Base-by-base conservation (phyloP, 2,113 vertebrate genomes). In the Loxodonta africana region DNA sequence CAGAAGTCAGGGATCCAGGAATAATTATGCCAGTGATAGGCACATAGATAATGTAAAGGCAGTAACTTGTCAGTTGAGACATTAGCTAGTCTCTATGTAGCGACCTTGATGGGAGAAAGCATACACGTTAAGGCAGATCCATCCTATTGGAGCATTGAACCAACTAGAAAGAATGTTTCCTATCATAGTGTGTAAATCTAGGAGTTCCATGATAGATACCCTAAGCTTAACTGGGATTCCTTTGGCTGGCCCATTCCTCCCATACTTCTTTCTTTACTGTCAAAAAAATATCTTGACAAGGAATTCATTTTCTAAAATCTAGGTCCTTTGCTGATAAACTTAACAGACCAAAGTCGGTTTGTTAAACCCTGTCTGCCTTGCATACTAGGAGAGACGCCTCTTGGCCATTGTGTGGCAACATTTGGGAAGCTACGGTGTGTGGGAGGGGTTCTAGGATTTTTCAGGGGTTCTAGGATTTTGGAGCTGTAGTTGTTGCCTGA, bases 301-400 rank as follows among this genome's bases (percentile, higher is more conserved):
- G 25, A 86, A 86, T 71, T 92, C 21, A 53, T 90, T 95, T 95
- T 69, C 78, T 71, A 65, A 53, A 90, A 51, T 53, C 53, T 17
- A 90, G 53, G 60, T 33, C 82, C 73, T 95, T 95, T 91, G 73
- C 78, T 53, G 78, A 73, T 71, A 73, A 84, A 71, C 77, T 57
- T 81, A 63, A 74, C 77, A 94, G n/a, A 26, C 88, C 44, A 48
- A 73, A 78, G 63, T 76, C 46, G 82, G 48, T 65, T 77, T 88
- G 4, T 82, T 87, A 94, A 77, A 77, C 7, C 51, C 57, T 48
- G 25, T 33, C 26, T 4, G 30, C 60, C 28, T 15, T 57, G 53
- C 15, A 57, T 57, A 30, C 33, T 23, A 33, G 17, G 44, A 67
- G 63, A 74, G 71, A 92, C 26, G 6, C 62, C 30, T 76, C 41